These are phyloP conservation scores for Poeciliopsis infans DNA, from an alignment of 2,797 vertebrate species.

Conservation along the genomic window DNA sequence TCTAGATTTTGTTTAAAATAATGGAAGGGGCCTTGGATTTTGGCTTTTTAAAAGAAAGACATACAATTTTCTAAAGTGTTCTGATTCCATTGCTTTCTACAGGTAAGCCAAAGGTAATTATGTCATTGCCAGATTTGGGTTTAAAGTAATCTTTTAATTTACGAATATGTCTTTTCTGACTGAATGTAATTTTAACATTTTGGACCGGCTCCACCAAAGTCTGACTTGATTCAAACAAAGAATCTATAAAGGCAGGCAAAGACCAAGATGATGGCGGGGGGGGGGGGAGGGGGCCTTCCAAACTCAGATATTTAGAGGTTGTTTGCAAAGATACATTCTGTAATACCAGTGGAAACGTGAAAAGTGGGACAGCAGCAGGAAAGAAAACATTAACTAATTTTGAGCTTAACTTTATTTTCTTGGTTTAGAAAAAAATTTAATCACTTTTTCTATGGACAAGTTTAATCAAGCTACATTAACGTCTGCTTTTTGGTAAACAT, in stretches of 20 bases:
- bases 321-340: background rate
- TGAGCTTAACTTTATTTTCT: background rate
- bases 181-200: background rate
- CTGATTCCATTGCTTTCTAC: background rate
- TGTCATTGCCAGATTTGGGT: background rate
- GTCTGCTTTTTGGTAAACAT: background rate
- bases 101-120: background rate
- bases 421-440: background rate
- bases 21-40: background rate
- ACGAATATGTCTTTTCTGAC: background rate
- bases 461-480: background rate
- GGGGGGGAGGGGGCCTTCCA: background rate
- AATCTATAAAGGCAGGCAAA: background rate
- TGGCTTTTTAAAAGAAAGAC: background rate
- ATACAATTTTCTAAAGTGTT: background rate
- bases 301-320: background rate
- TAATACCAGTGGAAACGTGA: background rate
- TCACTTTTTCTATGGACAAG: background rate
- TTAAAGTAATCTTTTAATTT: background rate
- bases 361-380: background rate
- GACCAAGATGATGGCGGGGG: background rate
- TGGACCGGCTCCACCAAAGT: background rate
- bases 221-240: background rate
- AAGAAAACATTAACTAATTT: background rate
- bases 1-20: background rate